Conservation (phyloP, 2,888 invertebrate species). For the Drosophila leonis region DNA sequence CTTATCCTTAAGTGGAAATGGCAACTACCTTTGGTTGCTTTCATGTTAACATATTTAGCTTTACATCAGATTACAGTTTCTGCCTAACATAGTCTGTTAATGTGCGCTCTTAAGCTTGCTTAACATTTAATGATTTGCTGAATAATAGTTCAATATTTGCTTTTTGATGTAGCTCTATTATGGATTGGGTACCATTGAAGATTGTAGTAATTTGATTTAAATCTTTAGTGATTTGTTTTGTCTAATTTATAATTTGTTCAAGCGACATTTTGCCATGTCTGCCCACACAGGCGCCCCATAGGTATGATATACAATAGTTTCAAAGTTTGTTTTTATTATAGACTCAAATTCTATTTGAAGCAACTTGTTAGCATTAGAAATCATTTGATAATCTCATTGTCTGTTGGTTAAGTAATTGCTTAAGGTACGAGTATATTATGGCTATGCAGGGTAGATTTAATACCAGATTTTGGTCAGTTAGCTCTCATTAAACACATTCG, state of each 20-base stretch:
- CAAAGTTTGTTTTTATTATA: not conserved
- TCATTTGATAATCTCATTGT: not conserved
- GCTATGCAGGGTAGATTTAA: not conserved
- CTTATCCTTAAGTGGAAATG: not conserved
- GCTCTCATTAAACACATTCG: slow-evolving; percentile 58
- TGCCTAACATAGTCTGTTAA: not conserved
- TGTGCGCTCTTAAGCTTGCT: not conserved
- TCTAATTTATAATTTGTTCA: too few species aligned
- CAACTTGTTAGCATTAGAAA: not conserved
- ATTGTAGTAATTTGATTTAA: too few species aligned
- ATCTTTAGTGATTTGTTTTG: too few species aligned
- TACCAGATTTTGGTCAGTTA: slow-evolving; percentile 27
- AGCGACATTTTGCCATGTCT: too few species aligned
- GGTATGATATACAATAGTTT: too few species aligned
- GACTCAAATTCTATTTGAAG: not conserved
- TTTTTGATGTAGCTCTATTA: too few species aligned
- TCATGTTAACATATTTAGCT: not conserved
- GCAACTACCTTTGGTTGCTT: slow-evolving; percentile 2
- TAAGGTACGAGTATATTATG: too few species aligned
- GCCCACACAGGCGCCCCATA: too few species aligned
- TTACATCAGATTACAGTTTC: not conserved
- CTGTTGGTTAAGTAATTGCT: not conserved
- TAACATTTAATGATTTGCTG: not conserved
- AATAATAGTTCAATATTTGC: too few species aligned
- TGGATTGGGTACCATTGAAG: too few species aligned